Evolutionary conservation across 2,113 vertebrate genomes (phyloP).

Genomic region (Gnathonemus longibarbis): DNA sequence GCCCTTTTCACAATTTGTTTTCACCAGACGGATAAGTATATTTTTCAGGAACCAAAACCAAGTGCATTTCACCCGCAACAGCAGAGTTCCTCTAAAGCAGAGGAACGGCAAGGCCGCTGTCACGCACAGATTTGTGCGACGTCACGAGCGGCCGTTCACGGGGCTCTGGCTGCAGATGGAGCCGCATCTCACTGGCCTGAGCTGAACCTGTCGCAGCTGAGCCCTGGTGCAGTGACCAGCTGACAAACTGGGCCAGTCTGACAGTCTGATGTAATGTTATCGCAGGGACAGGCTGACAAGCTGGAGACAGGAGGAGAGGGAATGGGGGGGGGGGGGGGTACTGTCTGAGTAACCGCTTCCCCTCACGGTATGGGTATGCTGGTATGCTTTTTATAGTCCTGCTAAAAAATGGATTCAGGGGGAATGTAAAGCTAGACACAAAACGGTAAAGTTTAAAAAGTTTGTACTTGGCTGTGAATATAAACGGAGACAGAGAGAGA

Average conservation of each 20-base stretch:
- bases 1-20: neutral
- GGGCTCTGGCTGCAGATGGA: constrained; percentile 9
- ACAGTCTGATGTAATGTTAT: constrained; percentile 36
- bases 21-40: neutral
- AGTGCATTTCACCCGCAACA: neutral
- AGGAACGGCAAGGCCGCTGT: neutral
- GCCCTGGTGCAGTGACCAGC: constrained; percentile 30
- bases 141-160: constrained; percentile 5
- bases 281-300: constrained; percentile 36
- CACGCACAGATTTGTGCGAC: constrained; percentile 15
- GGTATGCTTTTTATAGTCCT: neutral
- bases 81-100: neutral
- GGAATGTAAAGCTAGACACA: neutral
- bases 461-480: neutral
- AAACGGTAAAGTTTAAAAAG: neutral
- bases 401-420: neutral
- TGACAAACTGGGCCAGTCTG: constrained; percentile 44
- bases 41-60: neutral
- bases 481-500: neutral
- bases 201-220: constrained; percentile 27
- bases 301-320: neutral
- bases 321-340: neutral
- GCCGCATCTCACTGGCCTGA: constrained; percentile 28
- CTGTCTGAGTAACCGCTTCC: neutral
- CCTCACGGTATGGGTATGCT: neutral